These are phyloP conservation scores for Congeria kusceri DNA, from an alignment of 2,888 invertebrate genomes.

Conservation along the genomic window DNA sequence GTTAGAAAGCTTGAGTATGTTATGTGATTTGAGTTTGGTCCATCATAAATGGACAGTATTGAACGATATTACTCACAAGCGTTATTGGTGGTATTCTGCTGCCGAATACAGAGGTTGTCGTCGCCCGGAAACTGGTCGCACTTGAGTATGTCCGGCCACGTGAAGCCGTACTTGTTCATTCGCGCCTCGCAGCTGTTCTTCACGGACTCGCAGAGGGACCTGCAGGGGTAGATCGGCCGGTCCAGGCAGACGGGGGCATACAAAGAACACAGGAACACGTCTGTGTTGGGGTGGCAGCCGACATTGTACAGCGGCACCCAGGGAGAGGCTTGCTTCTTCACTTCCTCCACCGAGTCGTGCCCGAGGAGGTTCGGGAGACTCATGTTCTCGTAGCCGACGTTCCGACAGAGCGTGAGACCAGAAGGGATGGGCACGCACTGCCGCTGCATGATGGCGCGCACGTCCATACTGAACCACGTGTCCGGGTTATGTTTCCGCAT, in stretches of 20 bases:
- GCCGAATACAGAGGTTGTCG: conserved; percentile 88
- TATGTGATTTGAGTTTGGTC: too few species aligned
- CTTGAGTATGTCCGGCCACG: conserved; percentile 89
- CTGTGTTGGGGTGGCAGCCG: conserved; percentile 88
- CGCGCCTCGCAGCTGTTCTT: conserved; percentile 87
- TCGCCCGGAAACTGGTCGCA: conserved; percentile 88
- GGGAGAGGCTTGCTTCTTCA: conserved; percentile 87
- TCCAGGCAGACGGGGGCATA: conserved; percentile 89
- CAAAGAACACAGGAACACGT: conserved; percentile 89
- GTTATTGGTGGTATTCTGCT: conserved; percentile 55
- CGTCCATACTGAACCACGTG: conserved; percentile 47
- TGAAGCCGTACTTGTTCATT: conserved; percentile 88
- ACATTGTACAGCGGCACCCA: conserved; percentile 88
- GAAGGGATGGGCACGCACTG: conserved; percentile 88
- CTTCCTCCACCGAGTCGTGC: conserved; percentile 88
- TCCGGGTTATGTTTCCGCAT: conserved; percentile 47
- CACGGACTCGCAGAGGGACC: conserved; percentile 88
- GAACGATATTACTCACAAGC: too few species aligned
- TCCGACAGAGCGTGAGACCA: conserved; percentile 88
- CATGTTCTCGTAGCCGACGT: conserved; percentile 88
- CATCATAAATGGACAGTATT: too few species aligned
- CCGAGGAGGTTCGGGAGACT: conserved; percentile 89
- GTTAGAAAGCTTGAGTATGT: too few species aligned
- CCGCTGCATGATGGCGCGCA: conserved; percentile 74
- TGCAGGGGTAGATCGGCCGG: conserved; percentile 88